Percentiles rank a stretch among this genome's conserved stretches.
These are phyloP conservation scores for Drosophila mayaguana DNA, from an alignment of 2,888 invertebrate genomes.

Conservation along the genomic window DNA sequence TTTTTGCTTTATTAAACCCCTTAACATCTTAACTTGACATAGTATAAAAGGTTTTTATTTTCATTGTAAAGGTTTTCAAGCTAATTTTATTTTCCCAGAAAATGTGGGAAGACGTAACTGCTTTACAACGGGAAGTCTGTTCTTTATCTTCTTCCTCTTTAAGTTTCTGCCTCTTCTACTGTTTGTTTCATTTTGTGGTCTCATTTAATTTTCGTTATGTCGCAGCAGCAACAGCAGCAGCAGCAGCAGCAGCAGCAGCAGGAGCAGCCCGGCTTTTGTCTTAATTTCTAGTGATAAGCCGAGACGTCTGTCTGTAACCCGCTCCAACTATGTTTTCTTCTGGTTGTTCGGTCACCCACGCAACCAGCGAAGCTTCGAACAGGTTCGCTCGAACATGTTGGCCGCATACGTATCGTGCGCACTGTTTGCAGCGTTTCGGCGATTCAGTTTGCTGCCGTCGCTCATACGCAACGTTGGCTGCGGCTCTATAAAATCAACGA, in stretches of 20 bases:
- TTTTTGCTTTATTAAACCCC: not conserved
- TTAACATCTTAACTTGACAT: not conserved
- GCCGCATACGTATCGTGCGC: constrained; percentile 17
- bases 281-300: constrained; percentile 77
- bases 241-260: not conserved
- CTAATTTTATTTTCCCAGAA: constrained; percentile 1
- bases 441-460: constrained; percentile 62
- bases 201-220: constrained; percentile 65
- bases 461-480: constrained; percentile 69
- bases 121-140: constrained; percentile 1
- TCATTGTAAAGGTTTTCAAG: not conserved
- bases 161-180: constrained; percentile 6
- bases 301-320: constrained; percentile 21
- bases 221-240: not conserved
- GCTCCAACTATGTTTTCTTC: not conserved
- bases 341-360: not conserved
- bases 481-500: constrained; percentile 26
- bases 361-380: constrained; percentile 30
- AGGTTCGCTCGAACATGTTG: constrained; percentile 47
- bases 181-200: constrained; percentile 50
- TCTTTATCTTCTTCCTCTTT: not conserved
- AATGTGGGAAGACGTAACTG: constrained; percentile 7
- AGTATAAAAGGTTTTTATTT: not conserved
- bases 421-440: constrained; percentile 9
- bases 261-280: constrained; percentile 54